Percentiles rank a stretch among this genome's conserved stretches.
Evolutionary conservation across 2,797 vertebrate genomes (phyloP).

Genomic region (Rallus crepitans): DNA sequence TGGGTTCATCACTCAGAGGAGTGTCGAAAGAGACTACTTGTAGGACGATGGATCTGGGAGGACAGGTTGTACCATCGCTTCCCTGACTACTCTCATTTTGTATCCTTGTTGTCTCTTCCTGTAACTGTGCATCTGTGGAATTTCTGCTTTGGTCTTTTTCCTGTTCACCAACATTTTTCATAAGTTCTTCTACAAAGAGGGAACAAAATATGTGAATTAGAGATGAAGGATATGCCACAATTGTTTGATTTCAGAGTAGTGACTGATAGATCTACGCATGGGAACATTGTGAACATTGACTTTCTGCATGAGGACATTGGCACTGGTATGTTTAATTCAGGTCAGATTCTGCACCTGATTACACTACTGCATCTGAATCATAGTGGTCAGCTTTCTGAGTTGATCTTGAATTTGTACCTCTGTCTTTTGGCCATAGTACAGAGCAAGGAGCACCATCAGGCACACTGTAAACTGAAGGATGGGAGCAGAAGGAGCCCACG

Average conservation of each 20-base stretch:
- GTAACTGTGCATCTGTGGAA: constrained; percentile 43
- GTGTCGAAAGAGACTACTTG: constrained; percentile 49
- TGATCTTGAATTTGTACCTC: background rate
- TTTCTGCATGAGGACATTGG: background rate
- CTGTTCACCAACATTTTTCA: constrained; percentile 43
- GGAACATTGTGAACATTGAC: background rate
- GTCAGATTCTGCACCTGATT: background rate
- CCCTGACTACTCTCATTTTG: constrained; percentile 61
- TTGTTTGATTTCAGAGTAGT: constrained; percentile 28
- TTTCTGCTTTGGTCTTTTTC: constrained; percentile 58
- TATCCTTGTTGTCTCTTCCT: constrained; percentile 48
- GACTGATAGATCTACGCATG: background rate
- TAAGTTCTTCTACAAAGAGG: constrained; percentile 71
- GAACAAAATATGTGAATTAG: constrained; percentile 68
- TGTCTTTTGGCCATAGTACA: background rate
- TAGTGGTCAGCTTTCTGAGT: background rate
- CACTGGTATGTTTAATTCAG: background rate
- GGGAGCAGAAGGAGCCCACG: background rate
- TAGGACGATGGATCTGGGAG: constrained; percentile 41
- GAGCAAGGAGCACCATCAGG: background rate
- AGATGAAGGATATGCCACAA: constrained; percentile 24
- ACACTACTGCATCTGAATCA: background rate
- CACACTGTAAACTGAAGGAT: background rate
- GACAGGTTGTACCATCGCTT: constrained; percentile 18
- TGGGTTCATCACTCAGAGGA: constrained; percentile 38